Evolutionary conservation across 2,797 vertebrate genomes (phyloP), one percentile per base, ranked within the genome.

Genomic region (Esox lucius): DNA sequence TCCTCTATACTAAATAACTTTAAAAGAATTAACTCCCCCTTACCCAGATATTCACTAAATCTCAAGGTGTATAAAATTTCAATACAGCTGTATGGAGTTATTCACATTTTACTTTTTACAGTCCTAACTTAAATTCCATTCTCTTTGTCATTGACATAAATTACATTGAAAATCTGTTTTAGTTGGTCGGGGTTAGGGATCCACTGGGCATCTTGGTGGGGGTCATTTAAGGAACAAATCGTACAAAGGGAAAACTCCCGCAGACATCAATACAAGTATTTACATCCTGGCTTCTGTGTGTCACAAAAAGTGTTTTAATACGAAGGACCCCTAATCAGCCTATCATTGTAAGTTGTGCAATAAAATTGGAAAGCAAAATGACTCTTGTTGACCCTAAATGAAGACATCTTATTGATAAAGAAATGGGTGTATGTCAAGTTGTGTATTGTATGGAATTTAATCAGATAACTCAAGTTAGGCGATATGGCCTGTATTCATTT

Each of bases 201-300:
- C 70, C 67, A 71, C 77, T 71, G 68, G 68, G 77, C 49, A 70
- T 56, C 64, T 42, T 61, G 66, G 53, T 69, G 71, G 64, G 70
- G 33, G 39, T 42, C 1, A 76, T 56, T 77, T 71, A 42, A 76
- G 73, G 83, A 74, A 79, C 81, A 81, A 83, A 80, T 86, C 69
- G 76, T 79, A 84, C 81, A 82, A 86, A 69, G 81, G 80, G 72
- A 75, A 80, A 80, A 81, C 76, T 84, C 82, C 84, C 76, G 86
- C 83, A 85, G 79, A 83, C 84, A 83, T 77, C 70, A 85, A 81
- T 89, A 82, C 81, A 88, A 78, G 81, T 83, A 75, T 69, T 81
- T 71, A 78, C 85, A 84, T 78, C 77, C 17, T 65, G 80, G 84
- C 82, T 79, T 86, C 81, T 84, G 71, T 76, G 78, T 76, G 62